Base-by-base conservation (phyloP, 2,888 invertebrate genomes). In the Colletes collaris region DNA sequence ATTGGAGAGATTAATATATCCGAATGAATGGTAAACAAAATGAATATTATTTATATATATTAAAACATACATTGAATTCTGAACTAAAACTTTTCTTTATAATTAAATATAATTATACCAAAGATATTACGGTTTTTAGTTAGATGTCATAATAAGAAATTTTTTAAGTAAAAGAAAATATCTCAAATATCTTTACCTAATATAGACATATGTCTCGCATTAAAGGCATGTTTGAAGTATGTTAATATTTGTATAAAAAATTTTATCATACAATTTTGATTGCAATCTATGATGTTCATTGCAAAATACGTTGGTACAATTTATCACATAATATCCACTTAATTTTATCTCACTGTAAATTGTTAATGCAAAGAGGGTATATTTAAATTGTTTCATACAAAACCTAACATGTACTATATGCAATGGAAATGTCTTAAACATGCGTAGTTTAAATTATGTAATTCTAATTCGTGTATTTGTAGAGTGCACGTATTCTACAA, bases 71-170 rank as follows among this genome's bases (percentile, higher is more conserved):
- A 63, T 46, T 19, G 0, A 46, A 27, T 52, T 53, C 62, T 40
- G 3, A 75, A 46, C n/a, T 76, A 56, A 65, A 71, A 37, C 3
- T 65, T 64, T 70, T 8, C 40, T 40, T 40, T 6, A 40, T 27
- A 27, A 27, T 27, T 27, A 27, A 27, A 27, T 27, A 27, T 27
- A 2, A 16, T 63, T 4, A 46, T 11, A 58, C 8, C 50, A 10
- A 13, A 46, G 52, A 7, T 58, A 49, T 50, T 13, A 37, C 10
- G 46, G 58, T 71, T 19, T n/a, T 58, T 10, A 44, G 27, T 62
- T 46, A 62, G 35, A 8, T 46, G 35, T 37, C 11, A n/a, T 5
- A 55, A 55, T 16, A 37, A 46, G 27, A n/a, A 50, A 59, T 16
- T 2, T 65, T 11, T 52, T n/a, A n/a, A 59, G 27, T 11, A 1